Base-by-base conservation (phyloP, 2,797 vertebrate genomes). In the Tenualosa thibaudeaui region DNA sequence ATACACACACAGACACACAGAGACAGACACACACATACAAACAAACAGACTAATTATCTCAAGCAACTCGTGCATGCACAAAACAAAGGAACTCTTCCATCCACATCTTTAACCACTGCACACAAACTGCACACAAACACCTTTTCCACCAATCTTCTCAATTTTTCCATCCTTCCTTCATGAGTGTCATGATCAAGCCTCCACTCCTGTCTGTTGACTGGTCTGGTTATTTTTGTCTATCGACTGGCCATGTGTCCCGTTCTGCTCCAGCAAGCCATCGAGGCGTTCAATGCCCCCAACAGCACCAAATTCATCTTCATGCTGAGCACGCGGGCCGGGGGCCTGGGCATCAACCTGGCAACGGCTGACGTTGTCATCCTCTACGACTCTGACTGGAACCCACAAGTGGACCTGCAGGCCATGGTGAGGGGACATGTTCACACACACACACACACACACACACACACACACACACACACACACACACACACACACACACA, bases 321-420 rank as follows among this genome's bases (percentile, higher is more conserved):
- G 97, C 89, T 97, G 90, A 97, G 96, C 86, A 97, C 96, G 1
- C 95, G 96, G 81, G 97, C 96, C 86, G 97, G 97, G 86, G 97
- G 97, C 81, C 95, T 97, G 84, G 96, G 97, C 84, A 97, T 97
- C 90, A 97, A 97, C 88, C 93, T 97, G 89, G 97, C 97, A 87
- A 97, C 97, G 84, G 97, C 97, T 81, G 97, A 97, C 87, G 96
- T 97, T 2, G 97, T 97, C 26, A 97, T 97, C 90, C 92, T 97
- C 1, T 97, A 97, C 81, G 97, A 97, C 92, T 97, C 96, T 50
- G 96, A 97, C 90, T 97, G 97, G 96, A 97, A 97, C 88, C 97
- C 97, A 12, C 97, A 97, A 95, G 97, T 97, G 75, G 96, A 97
- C 88, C 95, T 97, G 84, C 97, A 97, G 86, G 96, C 96, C 81